Evolutionary conservation across 1,140 invertebrate species (phyloP).

Genomic region (Trinorchestia longiramus): DNA sequence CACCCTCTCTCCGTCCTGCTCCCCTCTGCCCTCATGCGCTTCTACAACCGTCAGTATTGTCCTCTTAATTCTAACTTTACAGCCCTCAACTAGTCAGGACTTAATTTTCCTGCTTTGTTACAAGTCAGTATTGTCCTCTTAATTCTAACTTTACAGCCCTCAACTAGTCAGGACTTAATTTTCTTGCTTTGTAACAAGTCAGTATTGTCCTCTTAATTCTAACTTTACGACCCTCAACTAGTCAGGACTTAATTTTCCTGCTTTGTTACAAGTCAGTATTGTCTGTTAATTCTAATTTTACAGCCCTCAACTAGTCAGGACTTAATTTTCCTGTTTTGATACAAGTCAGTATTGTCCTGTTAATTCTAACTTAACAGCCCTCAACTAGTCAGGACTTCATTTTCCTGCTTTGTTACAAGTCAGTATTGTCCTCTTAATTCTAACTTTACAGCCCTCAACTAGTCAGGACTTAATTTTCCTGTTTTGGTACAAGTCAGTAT

Average conservation of each 20-base stretch:
- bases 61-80: background rate
- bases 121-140: conserved; percentile 29
- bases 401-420: too few relatives aligned
- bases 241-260: background rate
- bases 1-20: conserved; percentile 54
- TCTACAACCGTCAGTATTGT: conserved; percentile 55
- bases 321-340: background rate
- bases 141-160: background rate
- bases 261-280: conserved; percentile 54
- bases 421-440: too few relatives aligned
- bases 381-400: too few relatives aligned
- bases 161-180: background rate
- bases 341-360: background rate
- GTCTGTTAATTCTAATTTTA: background rate
- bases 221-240: background rate
- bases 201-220: background rate
- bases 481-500: too few relatives aligned
- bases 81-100: background rate
- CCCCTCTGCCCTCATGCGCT: conserved; percentile 55
- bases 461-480: too few relatives aligned
- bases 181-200: conserved; percentile 56
- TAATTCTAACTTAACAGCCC: background rate
- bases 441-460: too few relatives aligned
- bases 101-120: conserved; percentile 43
- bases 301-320: background rate